A percentile compares a stretch with the other conserved stretches of the same genome.
These are phyloP conservation scores for Lochmaea crataegi DNA, from an alignment of 2,888 invertebrate genomes.

Conservation along the genomic window DNA sequence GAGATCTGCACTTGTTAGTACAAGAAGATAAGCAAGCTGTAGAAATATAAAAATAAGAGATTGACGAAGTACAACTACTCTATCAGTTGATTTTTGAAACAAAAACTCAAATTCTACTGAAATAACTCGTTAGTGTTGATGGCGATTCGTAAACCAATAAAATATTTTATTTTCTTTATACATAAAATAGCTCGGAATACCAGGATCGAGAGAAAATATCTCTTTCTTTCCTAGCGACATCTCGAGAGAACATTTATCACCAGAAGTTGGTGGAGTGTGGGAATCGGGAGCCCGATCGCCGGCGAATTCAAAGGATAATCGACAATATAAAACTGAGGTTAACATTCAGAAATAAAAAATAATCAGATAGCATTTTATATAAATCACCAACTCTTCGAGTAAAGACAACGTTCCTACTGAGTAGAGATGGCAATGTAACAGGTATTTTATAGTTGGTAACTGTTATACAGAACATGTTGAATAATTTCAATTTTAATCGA, in stretches of 20 bases:
- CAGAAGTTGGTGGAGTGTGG: conserved; percentile 61
- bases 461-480: neutral
- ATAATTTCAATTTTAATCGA: no score
- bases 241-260: conserved; percentile 56
- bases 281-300: conserved; percentile 62
- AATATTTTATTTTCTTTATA: conserved; percentile 3
- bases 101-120: neutral
- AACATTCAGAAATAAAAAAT: conserved; percentile 66
- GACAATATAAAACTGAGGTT: conserved; percentile 67
- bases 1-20: no score
- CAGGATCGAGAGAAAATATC: conserved; percentile 16
- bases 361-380: conserved; percentile 65
- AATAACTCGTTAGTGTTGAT: neutral
- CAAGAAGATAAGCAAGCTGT: no score
- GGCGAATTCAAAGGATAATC: conserved; percentile 64
- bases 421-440: conserved; percentile 20
- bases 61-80: no score
- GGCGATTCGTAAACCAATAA: neutral
- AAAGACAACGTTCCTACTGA: conserved; percentile 28
- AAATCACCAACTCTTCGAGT: conserved; percentile 60
- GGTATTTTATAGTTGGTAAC: neutral
- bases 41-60: no score
- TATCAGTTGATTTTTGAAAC: neutral
- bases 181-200: conserved; percentile 10
- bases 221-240: conserved; percentile 8